Base-by-base conservation (phyloP, 2,113 vertebrate species). In the Prolemur simus region DNA sequence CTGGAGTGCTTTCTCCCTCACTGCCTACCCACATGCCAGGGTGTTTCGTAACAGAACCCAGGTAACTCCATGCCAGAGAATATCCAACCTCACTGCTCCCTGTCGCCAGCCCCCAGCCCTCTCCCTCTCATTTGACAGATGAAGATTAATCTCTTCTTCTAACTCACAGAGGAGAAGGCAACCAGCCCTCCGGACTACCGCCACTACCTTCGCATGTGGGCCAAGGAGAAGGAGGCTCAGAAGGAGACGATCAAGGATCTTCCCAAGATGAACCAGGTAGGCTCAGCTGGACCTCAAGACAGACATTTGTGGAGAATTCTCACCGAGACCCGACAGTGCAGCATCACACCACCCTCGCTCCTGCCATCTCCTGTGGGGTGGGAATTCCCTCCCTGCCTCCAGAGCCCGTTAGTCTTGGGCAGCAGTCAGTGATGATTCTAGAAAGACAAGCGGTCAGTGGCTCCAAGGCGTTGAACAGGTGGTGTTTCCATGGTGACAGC, bases 191-290 rank as follows among this genome's bases (percentile, higher is more conserved):
- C 99, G 14, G 99, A 99, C 98, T 99, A 99, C 66, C 99, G 98
- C 93, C 99, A 99, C 97, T 99, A 99, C 97, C 98, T 99, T 96
- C 99, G 99, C 91, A 99, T 99, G 98, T 99, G 99, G 99, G 99
- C 99, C 90, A 99, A 99, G 94, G 99, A 99, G 97, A 99, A 99
- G 90, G 99, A 99, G 91, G 98, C 98, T 60, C 99, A 98, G 96
- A 99, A 99, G 78, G 99, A 99, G 98, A 99, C 99, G 0, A 99
- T 99, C 97, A 99, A 99, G 98, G 99, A 99, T 96, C 99, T 99
- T 15, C 99, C 99, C 21, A 99, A 99, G 98, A 99, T 99, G 99
- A 99, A 99, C 98, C 99, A 99, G 99, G 99, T 99, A 98, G 96
- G 96, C 49, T 11, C 49, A 4, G 0, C 11, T 4, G 32, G 37